These are phyloP conservation scores for Drymonia ruficornis DNA, from an alignment of 2,888 invertebrate genomes.

Conservation along the genomic window DNA sequence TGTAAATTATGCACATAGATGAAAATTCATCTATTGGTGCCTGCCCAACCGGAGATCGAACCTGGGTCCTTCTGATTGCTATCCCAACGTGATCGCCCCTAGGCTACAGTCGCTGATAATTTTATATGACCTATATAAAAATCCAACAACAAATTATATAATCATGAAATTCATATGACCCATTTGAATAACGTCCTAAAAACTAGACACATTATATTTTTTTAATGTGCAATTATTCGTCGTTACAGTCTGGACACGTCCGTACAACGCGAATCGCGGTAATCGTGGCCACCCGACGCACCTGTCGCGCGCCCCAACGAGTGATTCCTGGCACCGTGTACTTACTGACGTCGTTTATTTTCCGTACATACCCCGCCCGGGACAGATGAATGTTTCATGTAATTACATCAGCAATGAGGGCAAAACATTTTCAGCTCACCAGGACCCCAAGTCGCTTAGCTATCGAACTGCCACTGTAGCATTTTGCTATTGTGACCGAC, in stretches of 20 bases:
- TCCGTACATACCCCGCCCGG: slow-evolving; percentile 27
- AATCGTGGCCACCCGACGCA: slow-evolving; percentile 21
- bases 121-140: no score
- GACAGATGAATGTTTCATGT: slow-evolving; percentile 33
- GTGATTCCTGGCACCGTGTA: slow-evolving; percentile 39
- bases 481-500: no score
- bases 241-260: neutral
- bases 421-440: no score
- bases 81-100: no score
- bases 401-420: no score
- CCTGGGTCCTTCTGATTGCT: no score
- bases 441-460: no score
- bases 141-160: neutral
- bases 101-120: no score
- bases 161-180: neutral
- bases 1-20: no score
- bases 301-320: slow-evolving; percentile 15
- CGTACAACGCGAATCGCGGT: slow-evolving; percentile 4
- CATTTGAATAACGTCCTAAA: neutral
- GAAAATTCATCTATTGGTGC: no score
- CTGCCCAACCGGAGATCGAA: no score
- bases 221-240: neutral
- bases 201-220: neutral
- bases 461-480: no score
- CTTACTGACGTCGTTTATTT: slow-evolving; percentile 38